Base-by-base conservation (phyloP, 2,797 vertebrate species). In the Falco concolor region DNA sequence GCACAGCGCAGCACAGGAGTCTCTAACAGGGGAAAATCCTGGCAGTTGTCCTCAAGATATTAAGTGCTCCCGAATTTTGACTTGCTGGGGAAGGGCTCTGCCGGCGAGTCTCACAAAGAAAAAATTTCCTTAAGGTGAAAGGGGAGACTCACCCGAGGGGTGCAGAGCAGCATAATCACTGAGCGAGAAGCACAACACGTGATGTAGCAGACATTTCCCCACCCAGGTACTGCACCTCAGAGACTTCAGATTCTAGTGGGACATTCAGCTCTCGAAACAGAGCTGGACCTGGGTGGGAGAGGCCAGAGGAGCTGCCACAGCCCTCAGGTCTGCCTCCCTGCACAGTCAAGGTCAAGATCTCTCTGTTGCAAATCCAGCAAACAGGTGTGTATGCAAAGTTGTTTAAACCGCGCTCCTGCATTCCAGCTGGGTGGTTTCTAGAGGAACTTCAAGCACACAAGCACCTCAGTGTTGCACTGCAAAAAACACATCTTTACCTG, bases 371-470 rank as follows among this genome's bases (percentile, higher is more conserved):
- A 84, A 76, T 16, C 22, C 12, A 10, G 38, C 42, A n/a, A 61
- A 73, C 17, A n/a, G 25, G 30, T 21, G 8, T 1, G 3, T 10
- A 18, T 15, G 44, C 1, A 0, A 67, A 83, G 34, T 8, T 57
- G 40, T 56, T 80, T 28, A 8, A 85, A 54, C 32, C 9, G 63
- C 27, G 18, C 10, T 75, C 36, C 56, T 68, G 61, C 44, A 87
- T 25, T 24, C 27, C 16, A 42, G 40, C 28, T 24, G 1, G 2
- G 19, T 22, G 1, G 1, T 38, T 87, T 67, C 44, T 30, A 52
- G 22, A 72, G 52, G 82, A 75, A 27, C 30, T 78, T 94, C 23
- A 90, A 50, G 69, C 18, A 18, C 53, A 72, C 12, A 47, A 69
- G 49, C 22, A 75, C 36, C 13, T 61, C 5, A 3, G 54, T 28